Conservation (phyloP, 2,113 vertebrate species). For the Psilopogon haemacephalus region DNA sequence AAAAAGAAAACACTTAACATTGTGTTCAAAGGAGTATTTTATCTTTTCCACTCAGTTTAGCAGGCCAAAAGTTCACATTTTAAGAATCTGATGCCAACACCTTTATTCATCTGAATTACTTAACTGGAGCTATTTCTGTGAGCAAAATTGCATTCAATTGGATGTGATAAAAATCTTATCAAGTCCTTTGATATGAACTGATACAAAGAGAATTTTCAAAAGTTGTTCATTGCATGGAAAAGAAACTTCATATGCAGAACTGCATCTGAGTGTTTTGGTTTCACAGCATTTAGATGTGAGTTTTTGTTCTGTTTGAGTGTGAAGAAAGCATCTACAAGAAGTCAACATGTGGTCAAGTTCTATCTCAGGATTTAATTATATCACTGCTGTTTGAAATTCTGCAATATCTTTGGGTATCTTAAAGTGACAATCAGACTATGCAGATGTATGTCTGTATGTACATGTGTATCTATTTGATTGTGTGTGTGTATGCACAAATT, state of each 20-base stretch:
- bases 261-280: neutral
- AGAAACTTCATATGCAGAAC: neutral
- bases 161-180: neutral
- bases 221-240: neutral
- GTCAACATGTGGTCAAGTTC: neutral
- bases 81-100: neutral
- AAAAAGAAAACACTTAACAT: constrained; percentile 36
- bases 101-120: neutral
- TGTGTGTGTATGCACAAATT: neutral
- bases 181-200: neutral
- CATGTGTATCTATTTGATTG: neutral
- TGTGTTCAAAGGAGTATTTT: constrained; percentile 35
- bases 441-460: too few relatives aligned
- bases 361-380: neutral
- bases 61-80: constrained; percentile 5
- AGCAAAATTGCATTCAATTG: neutral
- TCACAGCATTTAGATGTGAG: neutral
- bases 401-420: neutral
- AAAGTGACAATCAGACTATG: neutral
- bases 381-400: neutral
- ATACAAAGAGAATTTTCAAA: neutral
- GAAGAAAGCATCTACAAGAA: neutral
- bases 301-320: neutral
- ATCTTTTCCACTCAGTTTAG: neutral
- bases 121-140: neutral